A percentile compares a stretch with the other conserved stretches of the same genome.
These are phyloP conservation scores for Watsonalla binaria DNA, from an alignment of 2,888 invertebrate genomes.

Conservation along the genomic window DNA sequence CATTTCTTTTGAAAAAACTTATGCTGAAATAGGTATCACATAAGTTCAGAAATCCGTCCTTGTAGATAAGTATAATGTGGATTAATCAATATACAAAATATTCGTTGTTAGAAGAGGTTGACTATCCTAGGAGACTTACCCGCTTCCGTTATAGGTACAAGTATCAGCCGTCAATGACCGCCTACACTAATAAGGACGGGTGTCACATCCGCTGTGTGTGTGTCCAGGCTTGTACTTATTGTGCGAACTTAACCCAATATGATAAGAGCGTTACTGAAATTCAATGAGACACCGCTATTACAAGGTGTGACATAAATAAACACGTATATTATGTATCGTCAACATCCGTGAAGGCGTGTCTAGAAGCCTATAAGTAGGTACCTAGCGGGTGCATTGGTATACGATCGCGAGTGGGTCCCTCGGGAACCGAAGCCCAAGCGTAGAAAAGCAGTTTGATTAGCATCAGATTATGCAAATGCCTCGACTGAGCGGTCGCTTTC, in stretches of 20 bases:
- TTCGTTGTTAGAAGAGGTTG: not conserved
- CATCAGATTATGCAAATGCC: slow-evolving; percentile 78
- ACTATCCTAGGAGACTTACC: not conserved
- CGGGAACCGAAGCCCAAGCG: slow-evolving; percentile 26
- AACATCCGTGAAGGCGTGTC: no score
- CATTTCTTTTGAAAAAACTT: no score
- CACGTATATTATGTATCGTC: not conserved
- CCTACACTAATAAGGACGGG: slow-evolving; percentile 42
- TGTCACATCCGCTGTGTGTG: slow-evolving; percentile 47
- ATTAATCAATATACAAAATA: not conserved
- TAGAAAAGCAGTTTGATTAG: slow-evolving; percentile 69
- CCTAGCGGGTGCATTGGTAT: not conserved
- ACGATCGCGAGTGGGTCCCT: not conserved
- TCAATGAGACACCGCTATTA: no score
- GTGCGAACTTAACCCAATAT: not conserved
- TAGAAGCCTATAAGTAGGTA: not conserved
- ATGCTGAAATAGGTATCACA: not conserved
- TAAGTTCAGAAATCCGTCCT: not conserved
- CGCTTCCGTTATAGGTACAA: not conserved
- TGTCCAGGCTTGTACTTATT: slow-evolving; percentile 21
- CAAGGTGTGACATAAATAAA: no score
- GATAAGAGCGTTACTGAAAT: no score
- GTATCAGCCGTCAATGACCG: slow-evolving; percentile 10
- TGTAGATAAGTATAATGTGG: no score
- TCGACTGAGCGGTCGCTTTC: slow-evolving; percentile 71